Evolutionary conservation across 1,140 invertebrate genomes (phyloP), one percentile per base, ranked within the genome.

Genomic region (Dendroctonus valens): DNA sequence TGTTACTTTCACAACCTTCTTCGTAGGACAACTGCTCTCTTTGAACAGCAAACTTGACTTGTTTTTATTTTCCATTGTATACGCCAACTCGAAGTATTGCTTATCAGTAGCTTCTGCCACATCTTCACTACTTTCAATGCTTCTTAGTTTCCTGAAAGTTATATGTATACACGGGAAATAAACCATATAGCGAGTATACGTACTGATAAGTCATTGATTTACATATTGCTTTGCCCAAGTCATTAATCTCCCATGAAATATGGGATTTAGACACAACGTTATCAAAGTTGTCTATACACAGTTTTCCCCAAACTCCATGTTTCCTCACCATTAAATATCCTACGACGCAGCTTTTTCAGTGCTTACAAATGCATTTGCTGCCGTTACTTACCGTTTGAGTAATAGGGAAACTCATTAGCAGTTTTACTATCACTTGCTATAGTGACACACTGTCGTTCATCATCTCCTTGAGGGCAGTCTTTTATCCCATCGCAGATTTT

Each of bases 401-500:
- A 81, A 74, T 87, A 87, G 6, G 82, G 81, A 69, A 85, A 81
- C 8, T 81, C 81, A 71, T 82, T 80, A 46, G 83, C 83, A 59
- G 79, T 74, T 57, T 81, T 76, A 38, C 81, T 70, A 65, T 81
- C 76, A 63, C 79, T 77, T 5, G 82, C 80, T 11, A 84, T 76
- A 5, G 82, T 82, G 6, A 85, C 86, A 71, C 90, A 92, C 61
- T 87, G 86, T 48, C 84, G 84, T 77, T 94, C 93, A 77, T 96
- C 93, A 74, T 93, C 91, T 0, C 87, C 89, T 58, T 86, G 81
- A 0, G 88, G 89, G 80, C 93, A 96, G 73, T 95, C 89, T 15
- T 83, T 81, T 7, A 80, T 78, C 1, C 89, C 89, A 77, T 94
- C 89, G 78, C 91, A 94, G 40, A 91, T 84, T 68, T 83, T 83